Percentiles rank a stretch among this genome's conserved stretches.
Conservation (phyloP, 1,140 invertebrate genomes). For the Carposina sasakii region DNA sequence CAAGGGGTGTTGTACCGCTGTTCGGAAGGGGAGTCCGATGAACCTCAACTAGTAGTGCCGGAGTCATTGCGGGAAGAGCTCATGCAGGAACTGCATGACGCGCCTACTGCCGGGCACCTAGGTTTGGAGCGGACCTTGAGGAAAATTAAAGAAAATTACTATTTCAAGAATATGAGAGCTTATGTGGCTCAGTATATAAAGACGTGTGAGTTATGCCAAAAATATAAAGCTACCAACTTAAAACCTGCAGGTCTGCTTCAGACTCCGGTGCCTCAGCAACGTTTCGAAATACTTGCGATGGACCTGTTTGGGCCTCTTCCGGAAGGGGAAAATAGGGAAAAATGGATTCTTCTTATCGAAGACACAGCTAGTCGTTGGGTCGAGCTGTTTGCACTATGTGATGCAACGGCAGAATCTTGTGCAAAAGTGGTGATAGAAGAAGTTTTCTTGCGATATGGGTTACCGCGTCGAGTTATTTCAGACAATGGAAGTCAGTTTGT, state of each 20-base stretch:
- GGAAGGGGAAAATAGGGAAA: constrained; percentile 17
- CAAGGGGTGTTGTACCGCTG: constrained; percentile 14
- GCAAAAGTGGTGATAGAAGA: constrained; percentile 19
- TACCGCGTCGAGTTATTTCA: constrained; percentile 28
- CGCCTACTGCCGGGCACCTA: constrained; percentile 31
- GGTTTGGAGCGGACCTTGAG: constrained; percentile 27
- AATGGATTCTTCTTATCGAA: no score
- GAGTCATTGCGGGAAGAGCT: not conserved
- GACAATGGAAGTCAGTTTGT: constrained; percentile 36
- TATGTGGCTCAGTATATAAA: constrained; percentile 31
- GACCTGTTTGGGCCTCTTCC: constrained; percentile 38
- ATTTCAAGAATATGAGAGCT: constrained; percentile 5
- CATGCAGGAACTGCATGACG: constrained; percentile 28
- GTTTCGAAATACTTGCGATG: constrained; percentile 30
- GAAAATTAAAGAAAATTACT: not conserved
- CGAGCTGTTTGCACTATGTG: constrained; percentile 24
- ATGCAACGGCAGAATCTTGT: constrained; percentile 30
- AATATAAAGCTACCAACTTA: constrained; percentile 20
- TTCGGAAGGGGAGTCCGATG: constrained; percentile 18
- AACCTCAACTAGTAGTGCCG: constrained; percentile 3
- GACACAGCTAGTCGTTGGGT: constrained; percentile 17
- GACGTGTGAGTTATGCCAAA: constrained; percentile 20
- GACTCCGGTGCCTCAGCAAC: constrained; percentile 22
- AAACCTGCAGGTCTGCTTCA: constrained; percentile 36
- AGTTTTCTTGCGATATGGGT: constrained; percentile 23